Conservation (phyloP, 2,797 vertebrate genomes). For the Holocentrus rufus region DNA sequence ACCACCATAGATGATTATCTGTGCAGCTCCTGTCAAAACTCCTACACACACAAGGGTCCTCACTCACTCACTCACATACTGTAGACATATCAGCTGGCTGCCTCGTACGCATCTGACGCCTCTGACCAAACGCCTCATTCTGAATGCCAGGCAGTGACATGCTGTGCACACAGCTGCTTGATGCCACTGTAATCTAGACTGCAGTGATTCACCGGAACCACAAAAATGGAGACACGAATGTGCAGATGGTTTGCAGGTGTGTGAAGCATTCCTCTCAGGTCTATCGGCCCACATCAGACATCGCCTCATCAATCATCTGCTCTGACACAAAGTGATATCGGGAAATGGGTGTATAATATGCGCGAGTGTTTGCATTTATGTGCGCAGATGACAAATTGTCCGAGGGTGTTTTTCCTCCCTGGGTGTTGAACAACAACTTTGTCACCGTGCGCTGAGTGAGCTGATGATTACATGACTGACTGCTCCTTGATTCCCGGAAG, state of each 20-base stretch:
- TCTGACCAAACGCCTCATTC: slow-evolving; percentile 12
- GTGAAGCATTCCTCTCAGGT: slow-evolving; percentile 66
- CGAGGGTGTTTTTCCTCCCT: slow-evolving; percentile 18
- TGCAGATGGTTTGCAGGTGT: slow-evolving; percentile 64
- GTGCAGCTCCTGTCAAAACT: slow-evolving; percentile 26
- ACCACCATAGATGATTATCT: slow-evolving; percentile 39
- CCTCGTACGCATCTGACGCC: neutral
- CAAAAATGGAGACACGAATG: slow-evolving; percentile 48
- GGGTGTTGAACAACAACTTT: neutral
- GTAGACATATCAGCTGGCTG: neutral
- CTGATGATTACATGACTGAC: slow-evolving; percentile 40
- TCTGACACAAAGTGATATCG: neutral
- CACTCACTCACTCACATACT: slow-evolving; percentile 11
- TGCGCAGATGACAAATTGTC: slow-evolving; percentile 7
- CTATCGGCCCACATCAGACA: slow-evolving; percentile 17
- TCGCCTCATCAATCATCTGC: slow-evolving; percentile 41
- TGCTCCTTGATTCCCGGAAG: slow-evolving; percentile 42
- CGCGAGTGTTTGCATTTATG: neutral
- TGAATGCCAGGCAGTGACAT: neutral
- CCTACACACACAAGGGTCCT: slow-evolving; percentile 22
- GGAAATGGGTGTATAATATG: slow-evolving; percentile 16
- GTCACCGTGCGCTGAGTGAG: neutral
- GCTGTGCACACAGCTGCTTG: neutral
- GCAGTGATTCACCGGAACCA: slow-evolving; percentile 34
- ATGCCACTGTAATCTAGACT: slow-evolving; percentile 1